Evolutionary conservation across 2,888 invertebrate species (phyloP).

Genomic region (Lucinisca nassula): DNA sequence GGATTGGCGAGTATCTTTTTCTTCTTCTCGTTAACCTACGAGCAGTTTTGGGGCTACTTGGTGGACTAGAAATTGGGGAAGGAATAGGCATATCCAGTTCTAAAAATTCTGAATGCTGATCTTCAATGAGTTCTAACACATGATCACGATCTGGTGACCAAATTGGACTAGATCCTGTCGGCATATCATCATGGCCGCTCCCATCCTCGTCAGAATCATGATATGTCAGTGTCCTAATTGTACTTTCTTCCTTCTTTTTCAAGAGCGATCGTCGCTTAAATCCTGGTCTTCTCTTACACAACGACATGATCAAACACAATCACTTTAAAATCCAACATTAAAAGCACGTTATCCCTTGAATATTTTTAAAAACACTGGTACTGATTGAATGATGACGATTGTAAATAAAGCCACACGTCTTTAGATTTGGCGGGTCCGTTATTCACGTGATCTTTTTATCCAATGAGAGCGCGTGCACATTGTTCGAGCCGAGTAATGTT

Average conservation of each 20-base stretch:
- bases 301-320: constrained; percentile 64
- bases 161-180: constrained; percentile 70
- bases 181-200: constrained; percentile 72
- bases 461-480: constrained; percentile 71
- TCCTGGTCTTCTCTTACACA: constrained; percentile 69
- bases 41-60: constrained; percentile 73
- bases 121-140: constrained; percentile 56
- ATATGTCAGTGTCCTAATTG: constrained; percentile 74
- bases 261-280: constrained; percentile 71
- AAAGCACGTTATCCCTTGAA: constrained; percentile 42
- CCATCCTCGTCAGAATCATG: constrained; percentile 77
- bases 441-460: constrained; percentile 77
- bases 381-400: constrained; percentile 46
- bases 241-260: constrained; percentile 70
- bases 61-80: constrained; percentile 74
- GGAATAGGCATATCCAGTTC: constrained; percentile 77
- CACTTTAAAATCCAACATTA: constrained; percentile 15
- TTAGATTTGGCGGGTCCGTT: constrained; percentile 85
- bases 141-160: constrained; percentile 66
- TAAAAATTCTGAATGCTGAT: constrained; percentile 75
- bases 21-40: constrained; percentile 66
- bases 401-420: constrained; percentile 67
- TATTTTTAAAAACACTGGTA: constrained; percentile 47
- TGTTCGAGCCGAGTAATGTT: constrained; percentile 42
- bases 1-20: constrained; percentile 69